Percentiles rank a stretch among this genome's conserved stretches.
phyloP scores from a whole-genome alignment of 2,797 vertebrate genomes.

The Acestrorhynchus altus region DNA sequence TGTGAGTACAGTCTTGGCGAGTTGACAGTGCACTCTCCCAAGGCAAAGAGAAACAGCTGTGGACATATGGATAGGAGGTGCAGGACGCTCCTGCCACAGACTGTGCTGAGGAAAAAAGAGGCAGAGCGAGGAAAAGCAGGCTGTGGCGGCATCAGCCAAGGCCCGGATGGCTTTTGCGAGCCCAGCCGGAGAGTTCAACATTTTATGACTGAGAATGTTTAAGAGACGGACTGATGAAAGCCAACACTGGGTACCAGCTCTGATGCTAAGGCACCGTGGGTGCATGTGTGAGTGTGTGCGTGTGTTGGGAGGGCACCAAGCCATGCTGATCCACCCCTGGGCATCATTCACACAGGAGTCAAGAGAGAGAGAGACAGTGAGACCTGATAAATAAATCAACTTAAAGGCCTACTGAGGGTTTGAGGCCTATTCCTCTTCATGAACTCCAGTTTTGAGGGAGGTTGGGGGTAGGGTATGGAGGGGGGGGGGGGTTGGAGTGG shows the following conservation, averaged over 20 bases:
- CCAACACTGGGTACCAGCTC: slow-evolving; percentile 68
- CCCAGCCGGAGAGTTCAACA: slow-evolving; percentile 49
- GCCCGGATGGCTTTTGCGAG: slow-evolving; percentile 42
- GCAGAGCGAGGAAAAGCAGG: slow-evolving; percentile 33
- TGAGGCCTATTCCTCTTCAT: slow-evolving; percentile 78
- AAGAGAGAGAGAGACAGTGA: slow-evolving; percentile 66
- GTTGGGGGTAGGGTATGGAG: slow-evolving; percentile 15
- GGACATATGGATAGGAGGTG: slow-evolving; percentile 71
- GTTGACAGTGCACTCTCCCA: slow-evolving; percentile 69
- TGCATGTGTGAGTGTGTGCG: slow-evolving; percentile 11
- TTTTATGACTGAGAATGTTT: slow-evolving; percentile 69
- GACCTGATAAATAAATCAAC: slow-evolving; percentile 88
- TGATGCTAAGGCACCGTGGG: slow-evolving; percentile 66
- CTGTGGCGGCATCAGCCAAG: slow-evolving; percentile 34
- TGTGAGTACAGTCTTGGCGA: slow-evolving; percentile 69
- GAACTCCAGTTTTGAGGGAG: slow-evolving; percentile 62
- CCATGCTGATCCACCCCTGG: slow-evolving; percentile 77
- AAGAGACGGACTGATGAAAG: slow-evolving; percentile 73
- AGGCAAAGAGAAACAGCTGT: slow-evolving; percentile 73
- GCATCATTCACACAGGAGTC: slow-evolving; percentile 76
- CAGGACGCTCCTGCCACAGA: slow-evolving; percentile 39
- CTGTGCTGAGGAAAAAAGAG: slow-evolving; percentile 38
- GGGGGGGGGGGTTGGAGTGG: slow-evolving; percentile 17
- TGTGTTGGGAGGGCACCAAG: slow-evolving; percentile 37
- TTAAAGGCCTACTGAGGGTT: slow-evolving; percentile 81